Base-by-base conservation (phyloP, 2,888 invertebrate genomes). In the Diloba caeruleocephala region DNA sequence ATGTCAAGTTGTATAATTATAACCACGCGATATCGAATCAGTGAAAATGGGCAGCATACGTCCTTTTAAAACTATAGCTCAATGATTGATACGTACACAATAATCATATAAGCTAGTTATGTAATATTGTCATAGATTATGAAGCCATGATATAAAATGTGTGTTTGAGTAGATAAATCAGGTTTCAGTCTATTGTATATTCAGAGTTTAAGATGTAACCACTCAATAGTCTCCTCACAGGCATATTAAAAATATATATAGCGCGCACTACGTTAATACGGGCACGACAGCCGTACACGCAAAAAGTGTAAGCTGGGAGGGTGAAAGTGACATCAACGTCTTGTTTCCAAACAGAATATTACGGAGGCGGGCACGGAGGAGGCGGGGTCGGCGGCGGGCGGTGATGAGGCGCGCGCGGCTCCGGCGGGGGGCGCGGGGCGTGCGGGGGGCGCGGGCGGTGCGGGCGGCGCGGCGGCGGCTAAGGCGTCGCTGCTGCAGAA, bases 401-500 rank as follows among this genome's bases (percentile, higher is more conserved):
- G 82, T 80, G 84, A 79, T 79, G 81, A 77, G 80, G 66, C 76
- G 74, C 72, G 58, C 73, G 74, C 72, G 71, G 34, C 36, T 4
- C 10, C 15, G n/a, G 66, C 57, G 70, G 75, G 57, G 67, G 74
- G 62, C 53, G 78, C 63, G 70, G 38, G 80, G 66, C 76, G 74
- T 71, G 58, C 73, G 74, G 71, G 71, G 33, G n/a, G n/a, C n/a
- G 37, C 25, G 2, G 75, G 41, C 42, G 39, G 52, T 36, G 42
- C 51, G 33, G 54, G 37, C 55, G 28, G 77, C 57, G 70, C 69
- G 68, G 62, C 74, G 68, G 73, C 80, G 65, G 73, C 75, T 92
- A 96, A 95, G 87, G 96, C 97, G 77, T 97, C 97, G 85, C 94
- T 97, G 87, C 95, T 97, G 81, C 97, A 97, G 94, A 97, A 97